phyloP scores from a whole-genome alignment of 2,113 vertebrate genomes.

The Setophaga petechia region DNA sequence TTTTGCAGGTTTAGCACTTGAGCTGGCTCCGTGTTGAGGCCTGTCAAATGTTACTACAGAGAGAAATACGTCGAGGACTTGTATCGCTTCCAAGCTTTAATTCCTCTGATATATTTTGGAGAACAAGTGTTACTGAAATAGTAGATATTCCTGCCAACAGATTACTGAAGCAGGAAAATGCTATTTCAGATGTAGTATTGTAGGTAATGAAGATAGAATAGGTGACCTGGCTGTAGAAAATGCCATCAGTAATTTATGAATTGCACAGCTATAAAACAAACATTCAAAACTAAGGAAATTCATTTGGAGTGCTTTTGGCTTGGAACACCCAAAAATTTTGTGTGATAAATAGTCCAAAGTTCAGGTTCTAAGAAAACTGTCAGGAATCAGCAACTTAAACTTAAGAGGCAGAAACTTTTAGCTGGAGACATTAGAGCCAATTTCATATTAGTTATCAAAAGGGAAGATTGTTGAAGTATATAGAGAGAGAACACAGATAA shows the following conservation, averaged over 20 bases:
- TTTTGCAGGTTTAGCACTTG: slow-evolving; percentile 32
- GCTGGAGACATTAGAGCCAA: background rate
- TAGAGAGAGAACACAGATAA: background rate
- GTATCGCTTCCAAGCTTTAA: slow-evolving; percentile 47
- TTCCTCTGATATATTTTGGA: slow-evolving; percentile 51
- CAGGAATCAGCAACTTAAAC: background rate
- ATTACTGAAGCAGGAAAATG: slow-evolving; percentile 45
- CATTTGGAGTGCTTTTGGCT: background rate
- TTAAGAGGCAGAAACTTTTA: background rate
- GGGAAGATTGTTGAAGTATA: background rate
- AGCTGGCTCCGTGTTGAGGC: background rate
- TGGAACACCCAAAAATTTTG: background rate
- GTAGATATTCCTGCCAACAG: slow-evolving; percentile 50
- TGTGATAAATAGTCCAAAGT: background rate
- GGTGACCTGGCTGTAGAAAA: background rate
- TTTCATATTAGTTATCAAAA: background rate
- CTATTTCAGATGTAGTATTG: slow-evolving; percentile 7
- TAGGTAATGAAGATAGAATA: slow-evolving; percentile 52
- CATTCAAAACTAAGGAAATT: background rate
- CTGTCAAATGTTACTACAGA: slow-evolving; percentile 46
- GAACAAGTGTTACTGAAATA: slow-evolving; percentile 58
- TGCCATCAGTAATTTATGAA: background rate
- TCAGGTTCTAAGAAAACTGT: background rate
- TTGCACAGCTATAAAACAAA: slow-evolving; percentile 11
- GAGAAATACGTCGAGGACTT: slow-evolving; percentile 27